Evolutionary conservation across 2,888 invertebrate species (phyloP).

Genomic region (Eilema depressum): DNA sequence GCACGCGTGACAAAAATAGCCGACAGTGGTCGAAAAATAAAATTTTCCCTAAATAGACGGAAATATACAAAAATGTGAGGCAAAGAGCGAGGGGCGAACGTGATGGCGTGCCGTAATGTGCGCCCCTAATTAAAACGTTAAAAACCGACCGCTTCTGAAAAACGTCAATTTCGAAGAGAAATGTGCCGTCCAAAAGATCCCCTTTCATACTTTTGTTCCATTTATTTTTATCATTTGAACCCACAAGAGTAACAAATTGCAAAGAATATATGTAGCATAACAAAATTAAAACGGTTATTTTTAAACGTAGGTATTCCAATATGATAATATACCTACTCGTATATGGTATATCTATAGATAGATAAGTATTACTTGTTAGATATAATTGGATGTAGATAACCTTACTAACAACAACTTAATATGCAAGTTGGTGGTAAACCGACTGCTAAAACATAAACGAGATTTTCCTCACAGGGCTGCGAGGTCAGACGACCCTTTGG

Average conservation of each 20-base stretch:
- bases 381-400: too few relatives aligned
- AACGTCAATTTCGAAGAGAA: slow-evolving; percentile 86
- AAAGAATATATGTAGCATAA: slow-evolving; percentile 65
- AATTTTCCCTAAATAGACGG: slow-evolving; percentile 86
- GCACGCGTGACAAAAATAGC: slow-evolving; percentile 85
- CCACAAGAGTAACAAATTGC: slow-evolving; percentile 68
- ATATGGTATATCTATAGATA: too few relatives aligned
- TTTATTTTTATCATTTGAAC: slow-evolving; percentile 78
- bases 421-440: too few relatives aligned
- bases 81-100: slow-evolving; percentile 85
- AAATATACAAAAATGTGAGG: slow-evolving; percentile 86
- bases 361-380: too few relatives aligned
- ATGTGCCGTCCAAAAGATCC: slow-evolving; percentile 83
- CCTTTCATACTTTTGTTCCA: slow-evolving; percentile 78
- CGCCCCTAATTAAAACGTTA: slow-evolving; percentile 87
- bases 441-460: too few relatives aligned
- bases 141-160: slow-evolving; percentile 86
- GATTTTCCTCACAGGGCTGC: too few relatives aligned
- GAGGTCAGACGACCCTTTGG: too few relatives aligned
- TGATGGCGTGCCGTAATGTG: slow-evolving; percentile 85
- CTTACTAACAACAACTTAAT: too few relatives aligned
- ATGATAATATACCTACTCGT: background rate
- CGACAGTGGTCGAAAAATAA: slow-evolving; percentile 86
- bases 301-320: slow-evolving; percentile 11
- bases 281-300: slow-evolving; percentile 32